Percentiles rank a stretch among this genome's conserved stretches.
Evolutionary conservation across 1,140 invertebrate species (phyloP).

Genomic region (Euwallacea similis): DNA sequence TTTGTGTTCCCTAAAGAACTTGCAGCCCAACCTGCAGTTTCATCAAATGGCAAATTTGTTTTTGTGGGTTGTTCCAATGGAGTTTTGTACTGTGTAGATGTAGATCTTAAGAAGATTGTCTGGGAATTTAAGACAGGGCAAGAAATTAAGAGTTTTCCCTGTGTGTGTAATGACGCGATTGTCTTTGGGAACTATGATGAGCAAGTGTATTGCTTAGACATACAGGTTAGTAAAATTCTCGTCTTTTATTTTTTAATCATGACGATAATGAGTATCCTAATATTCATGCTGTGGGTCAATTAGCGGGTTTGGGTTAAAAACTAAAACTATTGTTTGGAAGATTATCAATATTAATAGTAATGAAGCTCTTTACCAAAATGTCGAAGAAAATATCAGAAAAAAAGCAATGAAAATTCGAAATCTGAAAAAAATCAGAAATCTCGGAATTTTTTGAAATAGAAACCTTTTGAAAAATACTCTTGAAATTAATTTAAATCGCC

Average conservation of each 20-base stretch:
- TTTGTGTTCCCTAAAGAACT: conserved; percentile 13
- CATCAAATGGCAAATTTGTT: conserved; percentile 14
- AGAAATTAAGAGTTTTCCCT: conserved; percentile 13
- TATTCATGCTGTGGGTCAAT: too few species aligned
- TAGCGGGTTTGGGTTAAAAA: too few species aligned
- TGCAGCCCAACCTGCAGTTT: conserved; percentile 23
- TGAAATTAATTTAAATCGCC: too few species aligned
- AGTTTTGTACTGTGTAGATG: conserved; percentile 27
- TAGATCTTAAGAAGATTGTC: conserved; percentile 10
- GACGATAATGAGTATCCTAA: too few species aligned
- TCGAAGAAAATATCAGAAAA: too few species aligned
- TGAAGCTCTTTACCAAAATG: too few species aligned
- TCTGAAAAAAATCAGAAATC: not conserved
- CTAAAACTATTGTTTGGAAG: too few species aligned
- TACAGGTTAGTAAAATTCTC: conserved; percentile 2
- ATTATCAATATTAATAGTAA: too few species aligned
- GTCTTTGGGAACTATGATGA: conserved; percentile 30
- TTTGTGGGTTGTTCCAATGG: conserved; percentile 26
- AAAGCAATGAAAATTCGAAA: not conserved
- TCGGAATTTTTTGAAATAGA: not conserved
- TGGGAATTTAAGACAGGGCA: conserved; percentile 23
- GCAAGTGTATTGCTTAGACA: conserved; percentile 10
- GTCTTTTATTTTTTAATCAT: not conserved
- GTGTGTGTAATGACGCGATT: not conserved
- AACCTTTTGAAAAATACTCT: not conserved